Base-by-base conservation (phyloP, 2,888 invertebrate species). In the Raillietiella orientalis region DNA sequence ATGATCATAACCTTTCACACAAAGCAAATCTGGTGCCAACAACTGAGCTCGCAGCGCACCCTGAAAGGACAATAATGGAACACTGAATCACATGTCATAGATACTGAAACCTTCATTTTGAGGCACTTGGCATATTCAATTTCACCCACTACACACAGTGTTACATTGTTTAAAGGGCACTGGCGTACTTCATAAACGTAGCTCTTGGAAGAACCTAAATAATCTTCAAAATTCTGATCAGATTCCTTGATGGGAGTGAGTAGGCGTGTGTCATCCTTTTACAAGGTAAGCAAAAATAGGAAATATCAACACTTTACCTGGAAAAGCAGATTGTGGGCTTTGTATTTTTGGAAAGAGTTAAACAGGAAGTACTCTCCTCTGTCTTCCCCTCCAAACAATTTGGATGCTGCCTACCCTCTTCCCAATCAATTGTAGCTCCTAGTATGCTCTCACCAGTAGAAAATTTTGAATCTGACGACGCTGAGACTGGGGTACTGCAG, bases 71-170 rank as follows among this genome's bases (percentile, higher is more conserved):
- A 23, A n/a, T n/a, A 24, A 28, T 10, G 21, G 11, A 16, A 21
- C 5, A 14, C 5, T 15, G 11, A 28, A 12, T 20, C 27, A 15
- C 5, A 28, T 12, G 13, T 8, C 22, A 6, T 17, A 16, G 16
- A 16, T 14, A 15, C 6, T 20, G 2, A 20, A 28, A 43, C 54
- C 55, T 58, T 64, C 79, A 82, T 82, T 47, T 70, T 70, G 22
- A 70, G 52, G 43, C 90, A 90, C 47, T 90, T 90, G 28, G 66
- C 65, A 51, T 72, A 58, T 46, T 90, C 90, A 0, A 63, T 58
- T 29, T 72, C 67, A 0, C 87, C 87, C 1, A 82, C 77, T 13
- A 90, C 71, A 41, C 90, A 90, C 12, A 87, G 45, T 0, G 65
- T 64, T 51, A 82, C 74, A n/a, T 62, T 52, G 23, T 62, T 56